Conservation (phyloP, 2,797 vertebrate genomes). For the Rhodeus uyekii region DNA sequence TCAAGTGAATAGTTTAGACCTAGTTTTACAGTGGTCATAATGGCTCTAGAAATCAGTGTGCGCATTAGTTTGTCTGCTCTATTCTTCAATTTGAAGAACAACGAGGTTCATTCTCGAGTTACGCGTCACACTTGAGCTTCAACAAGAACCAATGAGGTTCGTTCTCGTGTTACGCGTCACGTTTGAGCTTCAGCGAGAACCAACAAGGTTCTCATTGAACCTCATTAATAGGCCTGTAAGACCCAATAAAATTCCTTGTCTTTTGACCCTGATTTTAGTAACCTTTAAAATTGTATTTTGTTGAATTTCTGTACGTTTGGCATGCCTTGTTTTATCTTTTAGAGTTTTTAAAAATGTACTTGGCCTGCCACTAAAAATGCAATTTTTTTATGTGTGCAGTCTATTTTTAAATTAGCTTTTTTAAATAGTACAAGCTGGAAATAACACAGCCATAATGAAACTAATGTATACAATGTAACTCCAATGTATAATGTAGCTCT, state of each 20-base stretch:
- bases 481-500: too few relatives aligned
- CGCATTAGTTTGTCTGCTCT: background rate
- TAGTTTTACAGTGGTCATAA: background rate
- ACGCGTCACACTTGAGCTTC: too few relatives aligned
- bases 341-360: too few relatives aligned
- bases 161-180: too few relatives aligned
- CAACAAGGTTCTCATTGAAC: too few relatives aligned
- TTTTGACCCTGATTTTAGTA: background rate
- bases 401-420: background rate
- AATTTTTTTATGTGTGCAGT: too few relatives aligned
- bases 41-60: background rate
- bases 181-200: too few relatives aligned
- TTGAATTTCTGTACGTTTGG: background rate
- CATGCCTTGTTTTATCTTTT: background rate
- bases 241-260: background rate
- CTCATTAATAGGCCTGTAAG: too few relatives aligned
- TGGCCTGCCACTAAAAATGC: background rate
- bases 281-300: background rate
- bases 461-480: too few relatives aligned
- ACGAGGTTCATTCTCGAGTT: too few relatives aligned
- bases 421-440: background rate
- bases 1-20: background rate
- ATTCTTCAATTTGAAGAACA: background rate
- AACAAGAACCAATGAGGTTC: too few relatives aligned
- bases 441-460: background rate